Evolutionary conservation across 2,113 vertebrate species (phyloP).

Genomic region (Mus spicilegus): DNA sequence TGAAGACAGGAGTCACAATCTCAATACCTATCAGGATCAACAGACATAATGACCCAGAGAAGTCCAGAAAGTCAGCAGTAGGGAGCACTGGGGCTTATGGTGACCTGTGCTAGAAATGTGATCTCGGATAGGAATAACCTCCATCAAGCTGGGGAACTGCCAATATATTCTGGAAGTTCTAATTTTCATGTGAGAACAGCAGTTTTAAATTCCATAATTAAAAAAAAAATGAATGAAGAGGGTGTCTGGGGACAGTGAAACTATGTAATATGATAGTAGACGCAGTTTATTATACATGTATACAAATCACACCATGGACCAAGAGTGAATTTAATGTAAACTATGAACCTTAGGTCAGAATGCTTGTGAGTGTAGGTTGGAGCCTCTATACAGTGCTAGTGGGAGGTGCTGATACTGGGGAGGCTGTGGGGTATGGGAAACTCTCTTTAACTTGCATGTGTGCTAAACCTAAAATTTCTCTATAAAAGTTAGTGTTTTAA

Average conservation of each 20-base stretch:
- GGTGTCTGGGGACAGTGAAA: not conserved
- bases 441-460: not conserved
- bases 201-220: not conserved
- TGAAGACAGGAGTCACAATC: not conserved
- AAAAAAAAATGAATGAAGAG: not conserved
- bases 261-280: not conserved
- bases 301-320: not conserved
- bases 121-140: not conserved
- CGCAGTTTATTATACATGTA: not conserved
- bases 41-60: not conserved
- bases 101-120: not conserved
- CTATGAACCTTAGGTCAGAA: not conserved
- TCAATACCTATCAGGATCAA: not conserved
- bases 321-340: not conserved
- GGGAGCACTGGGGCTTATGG: not conserved
- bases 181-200: not conserved
- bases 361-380: too few relatives aligned
- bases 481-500: not conserved
- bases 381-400: not conserved
- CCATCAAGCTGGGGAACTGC: not conserved
- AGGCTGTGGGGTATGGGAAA: not conserved
- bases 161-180: not conserved
- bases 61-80: too few relatives aligned
- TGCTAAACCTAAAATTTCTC: not conserved
- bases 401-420: not conserved